These are phyloP conservation scores for Tyrannus savana DNA, from an alignment of 2,113 vertebrate species.

Conservation along the genomic window DNA sequence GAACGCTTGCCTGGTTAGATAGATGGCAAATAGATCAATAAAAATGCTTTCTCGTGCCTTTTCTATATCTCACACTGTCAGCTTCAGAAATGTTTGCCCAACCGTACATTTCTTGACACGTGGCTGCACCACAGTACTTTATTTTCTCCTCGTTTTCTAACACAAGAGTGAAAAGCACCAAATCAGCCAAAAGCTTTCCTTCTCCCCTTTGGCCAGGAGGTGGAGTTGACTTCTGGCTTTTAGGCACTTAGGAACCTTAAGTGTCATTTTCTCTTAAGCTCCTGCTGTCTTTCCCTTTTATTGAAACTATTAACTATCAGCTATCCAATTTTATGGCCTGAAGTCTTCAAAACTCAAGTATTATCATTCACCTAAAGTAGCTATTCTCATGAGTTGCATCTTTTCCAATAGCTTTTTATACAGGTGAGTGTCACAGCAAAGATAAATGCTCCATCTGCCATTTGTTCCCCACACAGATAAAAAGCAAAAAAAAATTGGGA, in stretches of 20 bases:
- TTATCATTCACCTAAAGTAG: neutral
- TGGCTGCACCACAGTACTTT: neutral
- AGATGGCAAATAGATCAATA: neutral
- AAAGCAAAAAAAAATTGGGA: neutral
- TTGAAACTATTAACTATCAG: neutral
- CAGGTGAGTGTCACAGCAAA: neutral
- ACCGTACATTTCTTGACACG: fast-evolving
- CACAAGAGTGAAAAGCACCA: neutral
- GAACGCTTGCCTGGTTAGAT: neutral
- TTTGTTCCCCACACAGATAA: neutral
- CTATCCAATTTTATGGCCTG: neutral
- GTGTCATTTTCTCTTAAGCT: neutral
- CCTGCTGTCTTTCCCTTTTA: neutral
- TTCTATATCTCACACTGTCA: neutral
- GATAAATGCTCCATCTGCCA: neutral
- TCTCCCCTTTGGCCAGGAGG: neutral
- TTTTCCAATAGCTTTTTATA: neutral
- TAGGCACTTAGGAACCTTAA: neutral
- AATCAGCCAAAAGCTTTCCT: neutral
- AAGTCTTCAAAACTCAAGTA: neutral
- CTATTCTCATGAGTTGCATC: neutral
- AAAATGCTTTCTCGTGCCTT: neutral
- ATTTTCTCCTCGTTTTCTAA: neutral
- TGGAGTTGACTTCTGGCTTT: neutral
- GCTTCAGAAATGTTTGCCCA: neutral